Evolutionary conservation across 1,140 invertebrate genomes (phyloP).

Genomic region (Acyrthosiphon pisum): DNA sequence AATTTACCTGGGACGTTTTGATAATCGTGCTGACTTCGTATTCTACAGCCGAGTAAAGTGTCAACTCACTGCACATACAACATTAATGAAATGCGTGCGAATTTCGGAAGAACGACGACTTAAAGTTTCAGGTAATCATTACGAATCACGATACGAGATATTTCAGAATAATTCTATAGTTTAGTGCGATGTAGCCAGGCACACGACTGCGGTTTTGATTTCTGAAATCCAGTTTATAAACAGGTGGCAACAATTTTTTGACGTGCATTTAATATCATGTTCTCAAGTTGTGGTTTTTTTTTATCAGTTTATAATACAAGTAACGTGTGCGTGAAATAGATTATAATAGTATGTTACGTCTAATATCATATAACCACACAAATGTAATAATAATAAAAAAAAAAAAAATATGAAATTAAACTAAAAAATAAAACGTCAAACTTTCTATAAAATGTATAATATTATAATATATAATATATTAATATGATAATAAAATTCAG

Average conservation of each 20-base stretch:
- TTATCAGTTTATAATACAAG: too few relatives aligned
- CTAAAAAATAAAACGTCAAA: too few relatives aligned
- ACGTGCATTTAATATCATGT: too few relatives aligned
- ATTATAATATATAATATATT: background rate
- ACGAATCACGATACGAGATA: background rate
- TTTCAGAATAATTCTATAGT: background rate
- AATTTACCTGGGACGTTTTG: background rate
- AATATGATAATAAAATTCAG: background rate
- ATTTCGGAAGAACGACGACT: too few relatives aligned
- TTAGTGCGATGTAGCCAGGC: too few relatives aligned
- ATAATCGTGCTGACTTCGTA: background rate
- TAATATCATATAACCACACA: background rate
- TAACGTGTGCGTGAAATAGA: too few relatives aligned
- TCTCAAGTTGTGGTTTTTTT: too few relatives aligned
- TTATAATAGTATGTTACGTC: background rate
- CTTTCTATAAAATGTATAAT: background rate
- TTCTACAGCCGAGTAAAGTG: too few relatives aligned
- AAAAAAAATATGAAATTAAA: background rate
- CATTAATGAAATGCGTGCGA: background rate
- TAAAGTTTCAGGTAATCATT: background rate
- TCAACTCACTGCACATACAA: background rate
- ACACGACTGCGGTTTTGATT: too few relatives aligned
- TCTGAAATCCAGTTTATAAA: too few relatives aligned
- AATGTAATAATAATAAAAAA: background rate
- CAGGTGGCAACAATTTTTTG: too few relatives aligned